Evolutionary conservation across 2,113 vertebrate genomes (phyloP).

Genomic region (Ciconia boyciana): DNA sequence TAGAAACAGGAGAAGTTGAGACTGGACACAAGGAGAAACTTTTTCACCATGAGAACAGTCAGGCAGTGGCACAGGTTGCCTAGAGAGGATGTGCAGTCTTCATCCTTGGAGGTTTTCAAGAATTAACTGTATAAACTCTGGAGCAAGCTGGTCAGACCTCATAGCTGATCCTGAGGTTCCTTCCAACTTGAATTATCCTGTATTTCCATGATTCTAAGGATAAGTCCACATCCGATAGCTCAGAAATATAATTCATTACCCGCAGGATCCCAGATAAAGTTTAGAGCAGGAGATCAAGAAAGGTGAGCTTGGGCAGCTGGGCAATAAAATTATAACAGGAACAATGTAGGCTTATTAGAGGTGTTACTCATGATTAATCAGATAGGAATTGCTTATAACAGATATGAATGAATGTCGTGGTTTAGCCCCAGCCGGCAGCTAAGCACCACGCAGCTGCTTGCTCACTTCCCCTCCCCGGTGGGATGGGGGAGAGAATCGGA

Average conservation of each 20-base stretch:
- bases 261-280: not conserved
- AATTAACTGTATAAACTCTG: not conserved
- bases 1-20: not conserved
- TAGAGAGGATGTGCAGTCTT: not conserved
- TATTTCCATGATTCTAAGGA: not conserved
- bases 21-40: not conserved
- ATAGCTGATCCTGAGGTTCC: not conserved
- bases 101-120: not conserved
- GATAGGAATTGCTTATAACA: conserved; percentile 51
- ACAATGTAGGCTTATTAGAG: not conserved
- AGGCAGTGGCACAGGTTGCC: not conserved
- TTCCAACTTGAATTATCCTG: not conserved
- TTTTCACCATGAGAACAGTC: not conserved
- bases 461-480: too few species aligned
- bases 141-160: not conserved
- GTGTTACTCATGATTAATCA: conserved; percentile 29
- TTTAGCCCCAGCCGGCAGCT: too few species aligned
- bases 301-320: not conserved
- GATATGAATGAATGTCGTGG: not conserved
- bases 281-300: not conserved
- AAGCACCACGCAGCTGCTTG: too few species aligned
- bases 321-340: conserved; percentile 15
- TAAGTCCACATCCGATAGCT: not conserved
- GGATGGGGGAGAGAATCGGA: too few species aligned
- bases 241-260: not conserved